Evolutionary conservation across 2,888 invertebrate genomes (phyloP).

Genomic region (Nomada fucata): DNA sequence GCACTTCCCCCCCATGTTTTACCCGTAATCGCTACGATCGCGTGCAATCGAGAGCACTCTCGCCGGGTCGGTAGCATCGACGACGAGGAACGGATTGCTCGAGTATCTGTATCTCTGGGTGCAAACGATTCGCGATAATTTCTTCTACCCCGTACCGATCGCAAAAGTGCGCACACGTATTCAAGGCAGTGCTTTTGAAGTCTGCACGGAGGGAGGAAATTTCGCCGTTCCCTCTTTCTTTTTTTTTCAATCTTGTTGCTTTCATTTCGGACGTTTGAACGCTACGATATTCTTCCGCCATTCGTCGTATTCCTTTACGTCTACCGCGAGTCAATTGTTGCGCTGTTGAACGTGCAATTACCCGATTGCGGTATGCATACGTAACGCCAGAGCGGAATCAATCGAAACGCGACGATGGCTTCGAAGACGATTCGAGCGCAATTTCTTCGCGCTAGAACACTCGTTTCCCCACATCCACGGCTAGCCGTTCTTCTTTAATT

Average conservation of each 20-base stretch:
- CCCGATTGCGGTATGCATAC: neutral
- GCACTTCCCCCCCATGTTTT: conserved; percentile 21
- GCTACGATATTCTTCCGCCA: conserved; percentile 14
- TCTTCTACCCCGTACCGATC: neutral
- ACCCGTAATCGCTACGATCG: conserved; percentile 34
- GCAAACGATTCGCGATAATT: conserved; percentile 27
- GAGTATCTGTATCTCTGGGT: neutral
- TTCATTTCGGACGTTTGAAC: neutral
- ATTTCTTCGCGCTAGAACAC: conserved; percentile 58
- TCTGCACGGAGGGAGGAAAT: conserved; percentile 16
- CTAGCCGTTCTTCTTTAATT: too few species aligned
- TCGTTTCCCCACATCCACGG: neutral
- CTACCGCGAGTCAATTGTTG: conserved; percentile 27
- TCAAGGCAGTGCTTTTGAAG: conserved; percentile 20
- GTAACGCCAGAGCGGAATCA: conserved; percentile 42
- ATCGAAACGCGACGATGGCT: conserved; percentile 37
- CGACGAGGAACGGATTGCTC: conserved; percentile 27
- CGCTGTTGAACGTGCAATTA: conserved; percentile 34
- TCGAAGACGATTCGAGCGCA: conserved; percentile 59
- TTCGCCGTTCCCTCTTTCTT: conserved; percentile 12
- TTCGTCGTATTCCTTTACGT: conserved; percentile 2
- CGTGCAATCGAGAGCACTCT: conserved; percentile 21
- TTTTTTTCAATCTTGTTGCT: neutral
- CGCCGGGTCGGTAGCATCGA: conserved; percentile 36
- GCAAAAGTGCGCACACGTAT: neutral